These are phyloP conservation scores for Aphidius ervi DNA, from an alignment of 1,140 invertebrate species.

Conservation along the genomic window DNA sequence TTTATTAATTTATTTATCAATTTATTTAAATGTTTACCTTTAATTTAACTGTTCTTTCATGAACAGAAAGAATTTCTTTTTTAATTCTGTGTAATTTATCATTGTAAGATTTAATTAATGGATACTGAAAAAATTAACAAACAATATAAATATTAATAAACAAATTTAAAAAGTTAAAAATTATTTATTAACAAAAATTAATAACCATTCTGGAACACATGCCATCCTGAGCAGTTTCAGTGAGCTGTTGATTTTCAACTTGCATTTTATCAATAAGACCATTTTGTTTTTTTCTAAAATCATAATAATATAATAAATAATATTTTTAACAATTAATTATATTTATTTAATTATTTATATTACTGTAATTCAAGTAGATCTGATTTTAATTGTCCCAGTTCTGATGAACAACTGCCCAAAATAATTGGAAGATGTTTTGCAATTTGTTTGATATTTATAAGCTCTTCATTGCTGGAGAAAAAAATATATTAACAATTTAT, in stretches of 20 bases:
- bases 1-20: neutral
- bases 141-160: neutral
- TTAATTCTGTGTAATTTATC: constrained; percentile 44
- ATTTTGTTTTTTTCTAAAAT: constrained; percentile 41
- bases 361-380: constrained; percentile 48
- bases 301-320: constrained; percentile 12
- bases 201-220: constrained; percentile 43
- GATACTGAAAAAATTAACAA: constrained; percentile 28
- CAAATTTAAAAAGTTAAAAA: neutral
- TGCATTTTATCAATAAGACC: constrained; percentile 41
- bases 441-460: too few relatives aligned
- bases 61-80: constrained; percentile 43
- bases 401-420: constrained; percentile 38
- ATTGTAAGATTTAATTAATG: constrained; percentile 42
- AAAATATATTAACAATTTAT: too few relatives aligned
- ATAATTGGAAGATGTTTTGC: constrained; percentile 13
- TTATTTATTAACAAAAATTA: constrained; percentile 23
- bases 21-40: constrained; percentile 35
- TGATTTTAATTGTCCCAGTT: constrained; percentile 40
- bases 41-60: constrained; percentile 43
- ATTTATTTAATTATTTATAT: constrained; percentile 20
- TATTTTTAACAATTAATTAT: neutral
- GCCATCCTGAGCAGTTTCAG: constrained; percentile 38
- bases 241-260: constrained; percentile 45
- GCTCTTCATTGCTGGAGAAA: too few relatives aligned